Evolutionary conservation across 2,113 vertebrate genomes (phyloP), one percentile per base, ranked within the genome.

Genomic region (Amazona vittata): DNA sequence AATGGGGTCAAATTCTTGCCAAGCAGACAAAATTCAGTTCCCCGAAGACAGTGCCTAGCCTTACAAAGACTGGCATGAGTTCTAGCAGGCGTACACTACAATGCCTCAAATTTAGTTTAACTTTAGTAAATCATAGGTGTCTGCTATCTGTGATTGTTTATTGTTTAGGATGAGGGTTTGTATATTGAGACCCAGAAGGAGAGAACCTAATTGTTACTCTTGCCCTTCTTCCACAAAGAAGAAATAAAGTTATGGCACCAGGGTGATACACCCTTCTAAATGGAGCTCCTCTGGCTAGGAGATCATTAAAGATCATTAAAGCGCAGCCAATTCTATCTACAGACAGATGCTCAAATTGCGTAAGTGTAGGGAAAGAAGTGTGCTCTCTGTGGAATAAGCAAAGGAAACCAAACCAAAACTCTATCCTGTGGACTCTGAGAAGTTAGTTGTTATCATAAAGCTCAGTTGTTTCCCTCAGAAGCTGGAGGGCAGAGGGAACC

Each of bases 81-180:
- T 78, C 16, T 71, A 68, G 63, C 50, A 88, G 46, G 55, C 52
- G 13, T 46, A 8, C 2, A 18, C 43, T 50, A 18, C 41, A 47
- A 53, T 49, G 25, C 16, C 47, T 96, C 74, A 94, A 69, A 70
- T 59, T 89, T 76, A 68, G 55, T 71, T 96, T 90, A 94, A 77
- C 71, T 94, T 84, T 46, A 91, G 74, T 75, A 96, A 97, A 97
- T 95, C 70, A 81, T 60, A 87, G 82, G 55, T 78, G 44, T 80
- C 77, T 67, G 24, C 47, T 90, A 31, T 80, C 91, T 94, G 50
- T 83, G 77, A 93, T 83, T 92, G 39, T 75, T 90, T 95, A 59
- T 80, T 86, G 37, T 73, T 85, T 63, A 35, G 44, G 53, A 80
- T 57, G 69, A 89, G 47, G 71, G 59, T 49, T 84, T 79, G 28